A percentile compares a stretch with the other conserved stretches of the same genome.
Evolutionary conservation across 1,140 invertebrate species (phyloP).

Genomic region (Dufourea novaeangliae): DNA sequence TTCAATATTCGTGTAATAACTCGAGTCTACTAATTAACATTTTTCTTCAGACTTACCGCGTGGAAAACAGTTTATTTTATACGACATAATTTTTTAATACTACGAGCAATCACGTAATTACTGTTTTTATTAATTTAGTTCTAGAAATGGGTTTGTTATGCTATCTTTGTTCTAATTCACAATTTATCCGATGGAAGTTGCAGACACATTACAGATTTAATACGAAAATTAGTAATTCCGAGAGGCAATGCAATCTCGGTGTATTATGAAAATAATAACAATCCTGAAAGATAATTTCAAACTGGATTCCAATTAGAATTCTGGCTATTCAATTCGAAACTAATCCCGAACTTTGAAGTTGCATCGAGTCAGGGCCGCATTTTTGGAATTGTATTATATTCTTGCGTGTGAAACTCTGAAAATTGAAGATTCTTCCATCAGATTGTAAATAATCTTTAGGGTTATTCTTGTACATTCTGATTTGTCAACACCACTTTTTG

Average conservation of each 20-base stretch:
- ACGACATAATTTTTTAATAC: too few relatives aligned
- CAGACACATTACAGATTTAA: not conserved
- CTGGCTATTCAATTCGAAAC: not conserved
- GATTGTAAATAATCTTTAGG: not conserved
- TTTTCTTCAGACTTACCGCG: too few relatives aligned
- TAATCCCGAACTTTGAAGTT: not conserved
- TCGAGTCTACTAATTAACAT: too few relatives aligned
- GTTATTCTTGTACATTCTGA: too few relatives aligned
- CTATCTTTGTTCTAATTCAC: too few relatives aligned
- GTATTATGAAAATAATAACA: not conserved
- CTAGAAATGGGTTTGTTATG: too few relatives aligned
- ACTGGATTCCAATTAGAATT: not conserved
- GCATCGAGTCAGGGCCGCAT: not conserved
- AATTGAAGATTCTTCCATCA: not conserved
- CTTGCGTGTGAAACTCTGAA: not conserved
- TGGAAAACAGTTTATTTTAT: too few relatives aligned
- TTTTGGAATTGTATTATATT: not conserved
- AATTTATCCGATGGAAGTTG: too few relatives aligned
- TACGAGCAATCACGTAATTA: too few relatives aligned
- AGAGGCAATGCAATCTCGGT: not conserved
- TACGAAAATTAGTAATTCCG: not conserved
- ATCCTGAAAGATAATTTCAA: not conserved
- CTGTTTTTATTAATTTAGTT: too few relatives aligned
- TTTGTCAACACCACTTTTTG: not conserved
- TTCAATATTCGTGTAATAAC: too few relatives aligned